Conservation (phyloP, 30 jellyfish, hydroid and myxozoan species). For the Catostylus mosaicus region DNA sequence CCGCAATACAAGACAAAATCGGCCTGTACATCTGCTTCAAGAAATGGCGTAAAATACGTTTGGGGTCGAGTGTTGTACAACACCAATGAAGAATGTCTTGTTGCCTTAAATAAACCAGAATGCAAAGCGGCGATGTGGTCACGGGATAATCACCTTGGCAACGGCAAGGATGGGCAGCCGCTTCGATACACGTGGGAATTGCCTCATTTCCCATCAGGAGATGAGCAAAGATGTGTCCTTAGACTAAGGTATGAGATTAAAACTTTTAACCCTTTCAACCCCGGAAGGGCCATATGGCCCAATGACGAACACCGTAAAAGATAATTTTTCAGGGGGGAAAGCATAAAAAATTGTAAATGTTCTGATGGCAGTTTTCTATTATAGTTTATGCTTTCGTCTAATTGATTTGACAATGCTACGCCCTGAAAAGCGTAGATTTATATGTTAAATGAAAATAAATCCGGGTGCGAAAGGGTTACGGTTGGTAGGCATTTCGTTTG, state of each 20-base stretch:
- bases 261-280: too few relatives aligned
- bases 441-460: too few relatives aligned
- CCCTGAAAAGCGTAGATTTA: too few relatives aligned
- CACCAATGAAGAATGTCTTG: conserved; percentile 78
- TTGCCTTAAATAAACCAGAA: conserved; percentile 75
- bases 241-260: conserved; percentile 82
- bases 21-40: conserved; percentile 71
- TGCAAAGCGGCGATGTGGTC: conserved; percentile 88
- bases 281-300: too few relatives aligned
- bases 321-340: too few relatives aligned
- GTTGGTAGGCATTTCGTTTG: too few relatives aligned
- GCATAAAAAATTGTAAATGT: too few relatives aligned
- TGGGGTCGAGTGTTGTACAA: conserved; percentile 86
- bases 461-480: too few relatives aligned
- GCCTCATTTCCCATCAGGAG: conserved; percentile 96
- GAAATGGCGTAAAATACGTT: conserved; percentile 41
- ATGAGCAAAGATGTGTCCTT: conserved; percentile 79
- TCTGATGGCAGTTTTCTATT: too few relatives aligned
- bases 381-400: too few relatives aligned
- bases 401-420: too few relatives aligned
- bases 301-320: too few relatives aligned
- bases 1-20: conserved; percentile 51
- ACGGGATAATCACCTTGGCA: conserved; percentile 97
- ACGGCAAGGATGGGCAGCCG: conserved; percentile 79
- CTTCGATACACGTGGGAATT: conserved; percentile 78